phyloP scores from a whole-genome alignment of 2,888 invertebrate genomes.

The Fissipunctia ypsillon region DNA sequence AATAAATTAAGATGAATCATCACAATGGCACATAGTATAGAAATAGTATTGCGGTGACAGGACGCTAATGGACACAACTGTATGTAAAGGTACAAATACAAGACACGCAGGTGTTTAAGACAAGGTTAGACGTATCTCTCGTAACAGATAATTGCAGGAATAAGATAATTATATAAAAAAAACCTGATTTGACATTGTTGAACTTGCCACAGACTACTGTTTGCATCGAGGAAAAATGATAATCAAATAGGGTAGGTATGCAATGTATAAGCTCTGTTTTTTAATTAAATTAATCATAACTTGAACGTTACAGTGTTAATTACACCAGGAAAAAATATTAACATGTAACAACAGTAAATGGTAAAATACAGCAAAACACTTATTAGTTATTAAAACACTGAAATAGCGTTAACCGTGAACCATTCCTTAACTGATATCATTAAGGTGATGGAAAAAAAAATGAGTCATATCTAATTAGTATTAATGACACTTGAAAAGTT shows the following conservation, averaged over 20 bases:
- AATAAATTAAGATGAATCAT: slow-evolving; percentile 75
- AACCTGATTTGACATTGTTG: slow-evolving; percentile 75
- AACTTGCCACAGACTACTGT: slow-evolving; percentile 68
- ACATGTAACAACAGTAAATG: slow-evolving; percentile 19
- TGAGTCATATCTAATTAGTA: slow-evolving; percentile 36
- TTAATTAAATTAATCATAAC: slow-evolving; percentile 45
- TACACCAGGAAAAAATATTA: slow-evolving; percentile 46
- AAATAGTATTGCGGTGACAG: slow-evolving; percentile 77
- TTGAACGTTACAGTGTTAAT: slow-evolving; percentile 35
- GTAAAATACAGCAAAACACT: not conserved
- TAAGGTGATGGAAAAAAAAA: slow-evolving; percentile 25
- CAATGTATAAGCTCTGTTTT: slow-evolving; percentile 44
- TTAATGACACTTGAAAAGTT: slow-evolving; percentile 39
- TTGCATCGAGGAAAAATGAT: slow-evolving; percentile 67
- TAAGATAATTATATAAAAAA: slow-evolving; percentile 80
- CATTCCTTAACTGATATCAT: slow-evolving; percentile 24
- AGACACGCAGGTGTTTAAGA: slow-evolving; percentile 78
- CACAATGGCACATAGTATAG: slow-evolving; percentile 68
- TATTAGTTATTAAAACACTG: slow-evolving; percentile 32
- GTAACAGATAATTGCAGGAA: slow-evolving; percentile 76
- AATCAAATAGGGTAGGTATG: slow-evolving; percentile 44
- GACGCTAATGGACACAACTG: slow-evolving; percentile 68
- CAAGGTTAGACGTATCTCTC: slow-evolving; percentile 83
- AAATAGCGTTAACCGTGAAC: slow-evolving; percentile 2
- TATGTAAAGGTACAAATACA: slow-evolving; percentile 66